Conservation (phyloP, 2,888 invertebrate genomes). For the Lasioglossum calceatum region DNA sequence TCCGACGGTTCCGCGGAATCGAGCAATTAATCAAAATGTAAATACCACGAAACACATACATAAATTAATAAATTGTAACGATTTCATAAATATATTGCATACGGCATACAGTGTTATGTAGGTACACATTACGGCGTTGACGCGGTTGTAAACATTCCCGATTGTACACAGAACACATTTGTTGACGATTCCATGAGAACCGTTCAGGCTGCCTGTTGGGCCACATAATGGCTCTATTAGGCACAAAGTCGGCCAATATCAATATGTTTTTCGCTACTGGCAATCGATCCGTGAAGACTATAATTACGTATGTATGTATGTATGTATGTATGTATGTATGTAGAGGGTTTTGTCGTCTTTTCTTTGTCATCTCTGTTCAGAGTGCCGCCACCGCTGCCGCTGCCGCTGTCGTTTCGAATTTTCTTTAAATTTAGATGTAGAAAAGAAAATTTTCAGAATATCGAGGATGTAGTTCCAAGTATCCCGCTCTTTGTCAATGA, state of each 20-base stretch:
- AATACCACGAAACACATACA: neutral
- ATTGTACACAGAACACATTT: neutral
- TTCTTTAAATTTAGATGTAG: neutral
- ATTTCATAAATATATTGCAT: neutral
- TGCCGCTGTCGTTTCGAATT: neutral
- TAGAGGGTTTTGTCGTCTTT: neutral
- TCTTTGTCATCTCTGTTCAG: neutral
- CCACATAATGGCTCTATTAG: neutral
- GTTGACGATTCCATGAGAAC: neutral
- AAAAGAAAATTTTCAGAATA: no score
- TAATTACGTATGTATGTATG: neutral
- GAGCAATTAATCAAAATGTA: conserved; percentile 4
- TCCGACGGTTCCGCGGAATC: neutral
- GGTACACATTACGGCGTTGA: no score
- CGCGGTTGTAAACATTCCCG: conserved; percentile 2
- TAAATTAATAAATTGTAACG: neutral
- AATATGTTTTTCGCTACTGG: neutral
- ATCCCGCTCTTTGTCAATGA: no score
- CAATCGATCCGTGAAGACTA: neutral
- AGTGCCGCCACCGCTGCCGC: no score
- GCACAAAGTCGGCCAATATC: neutral
- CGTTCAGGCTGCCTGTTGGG: neutral
- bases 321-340: no score
- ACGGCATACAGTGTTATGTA: neutral
- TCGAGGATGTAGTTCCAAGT: no score